Evolutionary conservation across 2,113 vertebrate species (phyloP).

Genomic region (Scortum barcoo): DNA sequence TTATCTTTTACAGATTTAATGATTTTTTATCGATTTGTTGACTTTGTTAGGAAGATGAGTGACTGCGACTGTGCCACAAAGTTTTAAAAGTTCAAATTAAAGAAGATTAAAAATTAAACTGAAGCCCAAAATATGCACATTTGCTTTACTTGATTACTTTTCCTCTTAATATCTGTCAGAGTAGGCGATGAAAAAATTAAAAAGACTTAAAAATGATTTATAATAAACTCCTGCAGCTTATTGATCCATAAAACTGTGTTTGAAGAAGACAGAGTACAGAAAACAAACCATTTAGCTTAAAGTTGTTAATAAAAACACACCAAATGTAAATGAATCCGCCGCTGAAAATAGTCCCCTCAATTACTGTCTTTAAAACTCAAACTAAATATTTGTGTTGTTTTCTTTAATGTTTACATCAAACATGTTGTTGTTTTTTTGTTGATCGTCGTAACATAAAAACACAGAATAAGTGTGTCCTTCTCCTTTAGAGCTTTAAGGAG

Average conservation of each 20-base stretch:
- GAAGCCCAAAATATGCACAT: too few relatives aligned
- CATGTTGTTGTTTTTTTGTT: too few relatives aligned
- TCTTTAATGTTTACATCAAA: background rate
- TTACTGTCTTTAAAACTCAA: too few relatives aligned
- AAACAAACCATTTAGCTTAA: background rate
- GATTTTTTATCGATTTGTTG: too few relatives aligned
- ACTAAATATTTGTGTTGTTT: background rate
- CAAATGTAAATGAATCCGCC: background rate
- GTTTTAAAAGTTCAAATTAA: background rate
- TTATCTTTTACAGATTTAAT: too few relatives aligned
- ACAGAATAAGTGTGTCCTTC: too few relatives aligned
- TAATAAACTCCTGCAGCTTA: background rate
- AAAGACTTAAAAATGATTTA: background rate
- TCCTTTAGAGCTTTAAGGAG: too few relatives aligned
- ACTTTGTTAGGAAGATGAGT: too few relatives aligned
- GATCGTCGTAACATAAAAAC: too few relatives aligned
- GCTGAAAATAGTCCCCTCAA: conserved; percentile 6
- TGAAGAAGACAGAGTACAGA: too few relatives aligned
- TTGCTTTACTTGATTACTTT: background rate
- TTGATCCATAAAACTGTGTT: background rate
- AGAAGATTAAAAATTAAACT: too few relatives aligned
- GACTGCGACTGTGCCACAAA: too few relatives aligned
- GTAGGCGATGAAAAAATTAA: background rate
- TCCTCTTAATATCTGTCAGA: background rate
- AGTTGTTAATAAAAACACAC: background rate